phyloP scores from a whole-genome alignment of 2,797 vertebrate genomes.

The Coreius guichenoti region DNA sequence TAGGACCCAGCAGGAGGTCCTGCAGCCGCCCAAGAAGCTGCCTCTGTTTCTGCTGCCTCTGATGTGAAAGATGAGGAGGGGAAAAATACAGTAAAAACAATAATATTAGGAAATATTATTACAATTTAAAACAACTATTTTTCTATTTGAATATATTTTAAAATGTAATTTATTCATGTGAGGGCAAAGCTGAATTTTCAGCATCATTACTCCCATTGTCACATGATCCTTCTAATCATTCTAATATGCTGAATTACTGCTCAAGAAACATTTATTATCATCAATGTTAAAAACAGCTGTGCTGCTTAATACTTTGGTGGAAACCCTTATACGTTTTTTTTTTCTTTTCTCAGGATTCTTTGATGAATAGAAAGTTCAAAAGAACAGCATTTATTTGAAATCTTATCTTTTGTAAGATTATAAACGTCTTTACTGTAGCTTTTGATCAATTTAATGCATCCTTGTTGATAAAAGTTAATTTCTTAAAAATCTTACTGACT shows the following conservation, averaged over 20 bases:
- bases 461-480: too few relatives aligned
- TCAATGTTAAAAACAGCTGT: not conserved
- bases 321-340: not conserved
- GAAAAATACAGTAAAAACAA: not conserved
- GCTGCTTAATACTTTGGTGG: not conserved
- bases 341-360: not conserved
- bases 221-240: not conserved
- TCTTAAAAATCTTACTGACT: not conserved
- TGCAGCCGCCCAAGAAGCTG: conserved; percentile 95
- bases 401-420: not conserved
- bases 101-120: not conserved
- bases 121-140: not conserved
- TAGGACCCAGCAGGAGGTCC: conserved; percentile 93
- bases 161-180: not conserved
- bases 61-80: conserved; percentile 17
- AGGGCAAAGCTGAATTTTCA: not conserved
- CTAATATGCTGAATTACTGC: not conserved
- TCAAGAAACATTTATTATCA: not conserved
- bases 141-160: not conserved
- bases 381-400: not conserved
- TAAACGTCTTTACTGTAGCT: not conserved
- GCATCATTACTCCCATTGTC: not conserved
- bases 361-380: not conserved
- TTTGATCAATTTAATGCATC: too few relatives aligned
- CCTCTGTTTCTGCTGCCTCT: conserved; percentile 97